Conservation (phyloP, 2,797 vertebrate genomes). For the Lacerta agilis region DNA sequence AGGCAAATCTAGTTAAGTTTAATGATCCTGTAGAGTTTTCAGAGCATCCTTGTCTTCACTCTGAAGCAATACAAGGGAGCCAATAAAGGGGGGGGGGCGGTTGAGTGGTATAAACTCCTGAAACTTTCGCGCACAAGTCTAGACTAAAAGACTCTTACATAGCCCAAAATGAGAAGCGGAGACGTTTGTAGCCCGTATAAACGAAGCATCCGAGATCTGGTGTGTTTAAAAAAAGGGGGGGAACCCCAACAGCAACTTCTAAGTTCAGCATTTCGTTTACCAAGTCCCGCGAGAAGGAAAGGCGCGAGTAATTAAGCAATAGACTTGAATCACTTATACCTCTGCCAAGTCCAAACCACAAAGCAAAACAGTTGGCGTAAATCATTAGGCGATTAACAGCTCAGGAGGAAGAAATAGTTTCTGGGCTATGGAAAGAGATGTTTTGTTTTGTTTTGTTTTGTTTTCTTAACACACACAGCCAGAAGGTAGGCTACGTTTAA, state of each 20-base stretch:
- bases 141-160: neutral
- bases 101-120: neutral
- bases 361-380: constrained; percentile 29
- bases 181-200: too few relatives aligned
- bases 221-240: neutral
- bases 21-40: neutral
- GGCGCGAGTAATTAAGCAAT: constrained; percentile 59
- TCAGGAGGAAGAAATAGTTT: constrained; percentile 46
- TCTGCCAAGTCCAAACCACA: constrained; percentile 56
- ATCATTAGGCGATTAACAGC: constrained; percentile 24
- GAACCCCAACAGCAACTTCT: too few relatives aligned
- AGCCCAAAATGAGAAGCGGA: neutral
- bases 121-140: neutral
- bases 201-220: neutral
- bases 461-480: constrained; percentile 13
- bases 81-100: too few relatives aligned
- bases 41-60: too few relatives aligned
- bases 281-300: neutral
- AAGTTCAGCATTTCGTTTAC: neutral
- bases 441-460: neutral
- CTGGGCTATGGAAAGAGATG: constrained; percentile 18
- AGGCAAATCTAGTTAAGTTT: neutral
- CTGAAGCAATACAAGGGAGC: neutral
- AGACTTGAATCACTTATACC: constrained; percentile 27
- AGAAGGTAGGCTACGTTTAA: constrained; percentile 18